Evolutionary conservation across 37 sponge, comb jelly and placozoan species (phyloP), one percentile per base, ranked within the genome.

Genomic region (Eunapius fragilis): DNA sequence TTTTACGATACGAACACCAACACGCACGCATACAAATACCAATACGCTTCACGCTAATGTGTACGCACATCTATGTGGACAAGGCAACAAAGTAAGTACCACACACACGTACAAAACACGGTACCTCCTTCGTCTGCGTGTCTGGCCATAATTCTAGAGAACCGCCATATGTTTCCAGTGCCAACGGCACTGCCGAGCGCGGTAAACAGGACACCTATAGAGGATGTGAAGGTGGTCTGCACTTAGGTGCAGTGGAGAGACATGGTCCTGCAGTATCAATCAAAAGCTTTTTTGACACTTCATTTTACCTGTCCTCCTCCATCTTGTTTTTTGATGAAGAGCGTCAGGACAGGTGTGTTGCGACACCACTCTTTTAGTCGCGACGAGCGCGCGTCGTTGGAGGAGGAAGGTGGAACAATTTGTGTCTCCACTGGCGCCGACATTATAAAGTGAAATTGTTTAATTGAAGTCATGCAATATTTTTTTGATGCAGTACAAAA

Each of bases 81-180:
- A 41, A 41, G 6, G 41, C 41, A 41, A 9, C 3, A 3, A 41
- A 41, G 41, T 41, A 6, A 41, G 6, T 6, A 41, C 3, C 41
- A 41, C 3, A 41, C 58, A 1, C 7, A 58, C 58, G 19, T 11
- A 11, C 33, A 19, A 73, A 11, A 31, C 74, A 68, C 6, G 48
- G 31, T 68, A 88, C 96, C 96, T 72, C 91, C 93, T 67, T 90
- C 91, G 7, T 37, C 74, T 24, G 93, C 90, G 85, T 95, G 75
- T 47, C 72, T 89, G 26, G 93, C 96, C 22, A 92, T 81, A n/a
- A 95, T 95, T 36, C 96, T 76, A 19, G 96, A 93, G 78, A 88
- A 95, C 69, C 96, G 74, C 96, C 96, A 95, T 22, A 95, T 95
- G 70, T 95, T 95, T 9, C 96, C 96, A 48, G 96, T 95, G 11